Evolutionary conservation across 2,888 invertebrate genomes (phyloP).

Genomic region (Microctonus brassicae): DNA sequence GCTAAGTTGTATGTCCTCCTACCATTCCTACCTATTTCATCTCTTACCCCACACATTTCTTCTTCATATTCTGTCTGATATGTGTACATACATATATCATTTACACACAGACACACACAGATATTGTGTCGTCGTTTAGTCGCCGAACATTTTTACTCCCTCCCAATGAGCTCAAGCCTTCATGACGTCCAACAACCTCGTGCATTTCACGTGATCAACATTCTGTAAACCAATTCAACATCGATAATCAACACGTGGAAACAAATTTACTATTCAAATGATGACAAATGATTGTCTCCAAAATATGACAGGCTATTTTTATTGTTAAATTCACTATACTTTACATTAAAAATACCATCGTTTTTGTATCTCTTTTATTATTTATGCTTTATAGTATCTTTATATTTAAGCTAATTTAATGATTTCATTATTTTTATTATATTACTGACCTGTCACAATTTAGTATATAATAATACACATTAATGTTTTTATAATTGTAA

Average conservation of each 20-base stretch:
- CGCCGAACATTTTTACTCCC: neutral
- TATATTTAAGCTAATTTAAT: no score
- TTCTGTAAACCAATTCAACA: conserved; percentile 43
- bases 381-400: no score
- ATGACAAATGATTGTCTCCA: neutral
- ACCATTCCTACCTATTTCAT: conserved; percentile 1
- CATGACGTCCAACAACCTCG: conserved; percentile 46
- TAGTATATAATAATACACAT: no score
- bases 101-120: neutral
- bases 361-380: neutral
- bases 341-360: neutral
- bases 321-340: neutral
- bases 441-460: neutral
- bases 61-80: neutral
- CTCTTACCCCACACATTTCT: conserved; percentile 1
- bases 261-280: neutral
- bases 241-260: conserved; percentile 21
- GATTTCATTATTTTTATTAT: neutral
- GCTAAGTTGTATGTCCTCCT: neutral
- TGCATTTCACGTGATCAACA: conserved; percentile 62
- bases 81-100: neutral
- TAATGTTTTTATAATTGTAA: neutral
- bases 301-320: neutral
- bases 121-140: neutral
- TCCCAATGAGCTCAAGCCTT: conserved; percentile 10